Base-by-base conservation (phyloP, 2,113 vertebrate genomes). In the Microtus oregoni region DNA sequence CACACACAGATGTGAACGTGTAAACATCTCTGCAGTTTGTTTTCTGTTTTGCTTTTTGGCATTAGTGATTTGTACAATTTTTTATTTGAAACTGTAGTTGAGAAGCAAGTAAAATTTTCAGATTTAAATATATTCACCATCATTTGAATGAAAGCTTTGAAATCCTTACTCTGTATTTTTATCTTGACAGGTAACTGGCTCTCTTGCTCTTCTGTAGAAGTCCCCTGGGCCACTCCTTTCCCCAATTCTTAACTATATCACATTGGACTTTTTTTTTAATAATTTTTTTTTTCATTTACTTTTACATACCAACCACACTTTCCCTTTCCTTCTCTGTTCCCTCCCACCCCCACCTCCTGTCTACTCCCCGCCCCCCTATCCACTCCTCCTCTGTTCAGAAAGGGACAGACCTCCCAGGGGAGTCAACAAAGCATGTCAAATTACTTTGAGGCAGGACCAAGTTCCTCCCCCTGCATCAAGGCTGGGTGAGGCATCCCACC, bases 101-200 rank as follows among this genome's bases (percentile, higher is more conserved):
- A 41, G 26, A 81, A 92, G 76, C 41, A 70, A 96, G 8, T 52
- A 14, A 28, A 17, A 55, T 50, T 78, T 93, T 72, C 47, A 96
- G 63, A 20, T 44, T 96, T 96, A 68, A 52, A 79, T 41, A 91
- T 44, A 77, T 90, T 6, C 52, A 50, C 13, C 28, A 28, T 52
- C 61, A 92, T 89, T 86, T 35, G 24, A 94, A 89, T 70, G 26
- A 63, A 72, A 77, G 35, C 35, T 96, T 94, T 93, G 28, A 85
- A 77, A 82, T 14, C 22, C 41, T 38, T 50, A 75, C 11, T 89
- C 50, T 52, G 3, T 2, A 77, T 79, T 75, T 50, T 47, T 86
- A 32, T 28, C 22, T 78, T 92, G 85, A 44, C 68, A 89, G 90
- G 70, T 26, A 44, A 47, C 15, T n/a, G 20, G n/a, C 41, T 81